Evolutionary conservation across 2,797 vertebrate species (phyloP).

Genomic region (Manis javanica): DNA sequence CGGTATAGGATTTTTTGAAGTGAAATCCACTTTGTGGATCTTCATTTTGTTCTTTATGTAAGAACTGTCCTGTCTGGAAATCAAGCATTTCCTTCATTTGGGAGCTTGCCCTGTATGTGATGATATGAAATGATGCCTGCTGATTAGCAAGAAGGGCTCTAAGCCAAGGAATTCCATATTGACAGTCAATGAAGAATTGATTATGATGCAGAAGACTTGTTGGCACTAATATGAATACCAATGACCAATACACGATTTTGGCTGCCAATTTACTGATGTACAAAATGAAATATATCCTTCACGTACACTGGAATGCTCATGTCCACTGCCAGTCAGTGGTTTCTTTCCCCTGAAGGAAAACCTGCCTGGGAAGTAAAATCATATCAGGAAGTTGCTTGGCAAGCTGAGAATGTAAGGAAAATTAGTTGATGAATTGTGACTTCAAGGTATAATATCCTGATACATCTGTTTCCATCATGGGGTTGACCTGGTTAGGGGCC

Average conservation of each 20-base stretch:
- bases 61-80: neutral
- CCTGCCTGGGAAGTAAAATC: neutral
- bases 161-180: neutral
- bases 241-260: neutral
- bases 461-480: neutral
- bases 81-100: neutral
- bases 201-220: neutral
- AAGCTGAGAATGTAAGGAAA: neutral
- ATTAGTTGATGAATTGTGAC: neutral
- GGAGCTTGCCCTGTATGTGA: neutral
- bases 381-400: neutral
- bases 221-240: neutral
- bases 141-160: neutral
- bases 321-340: neutral
- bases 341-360: conserved; percentile 36
- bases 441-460: neutral
- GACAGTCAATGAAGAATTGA: neutral
- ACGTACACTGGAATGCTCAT: neutral
- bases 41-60: neutral
- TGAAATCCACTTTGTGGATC: neutral
- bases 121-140: neutral
- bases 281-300: neutral
- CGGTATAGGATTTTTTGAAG: neutral
- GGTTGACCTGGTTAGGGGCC: neutral
- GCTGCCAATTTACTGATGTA: neutral